These are phyloP conservation scores for Nothobranchius furzeri DNA, from an alignment of 2,113 vertebrate species.

Conservation along the genomic window DNA sequence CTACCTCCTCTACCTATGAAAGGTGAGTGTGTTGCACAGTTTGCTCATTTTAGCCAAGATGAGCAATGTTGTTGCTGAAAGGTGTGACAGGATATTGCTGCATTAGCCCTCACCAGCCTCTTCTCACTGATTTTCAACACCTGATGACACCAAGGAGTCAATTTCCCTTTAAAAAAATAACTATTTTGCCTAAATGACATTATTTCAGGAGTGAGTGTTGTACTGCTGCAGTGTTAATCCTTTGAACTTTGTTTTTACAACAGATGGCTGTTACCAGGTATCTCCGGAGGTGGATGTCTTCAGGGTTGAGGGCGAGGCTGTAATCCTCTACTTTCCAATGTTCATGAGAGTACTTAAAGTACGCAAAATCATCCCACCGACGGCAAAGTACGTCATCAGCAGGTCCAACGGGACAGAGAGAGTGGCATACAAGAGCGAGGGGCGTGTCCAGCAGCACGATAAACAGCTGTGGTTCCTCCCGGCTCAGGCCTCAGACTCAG, in stretches of 20 bases:
- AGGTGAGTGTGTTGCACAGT: constrained; percentile 46
- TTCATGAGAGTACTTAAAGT: constrained; percentile 40
- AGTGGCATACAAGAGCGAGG: constrained; percentile 13
- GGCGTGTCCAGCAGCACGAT: constrained; percentile 65
- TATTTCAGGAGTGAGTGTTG: no score
- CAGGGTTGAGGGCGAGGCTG: constrained; percentile 80
- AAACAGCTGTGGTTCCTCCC: constrained; percentile 86
- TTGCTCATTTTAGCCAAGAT: background rate
- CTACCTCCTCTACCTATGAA: constrained; percentile 42
- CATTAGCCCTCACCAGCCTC: no score
- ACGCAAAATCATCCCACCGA: constrained; percentile 30
- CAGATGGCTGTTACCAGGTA: constrained; percentile 65
- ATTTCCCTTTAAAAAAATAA: no score
- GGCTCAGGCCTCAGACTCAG: constrained; percentile 80
- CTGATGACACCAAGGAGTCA: no score
- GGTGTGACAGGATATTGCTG: no score
- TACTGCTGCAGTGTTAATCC: no score
- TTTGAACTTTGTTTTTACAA: background rate
- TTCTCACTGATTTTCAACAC: no score
- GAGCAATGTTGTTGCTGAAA: background rate
- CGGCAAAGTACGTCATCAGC: constrained; percentile 32
- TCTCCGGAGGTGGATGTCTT: constrained; percentile 57
- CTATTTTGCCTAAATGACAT: no score
- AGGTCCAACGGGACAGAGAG: constrained; percentile 39
- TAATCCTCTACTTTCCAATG: constrained; percentile 81